Evolutionary conservation across 2,797 vertebrate species (phyloP), one percentile per base, ranked within the genome.

Genomic region (Cyclopterus lumpus): DNA sequence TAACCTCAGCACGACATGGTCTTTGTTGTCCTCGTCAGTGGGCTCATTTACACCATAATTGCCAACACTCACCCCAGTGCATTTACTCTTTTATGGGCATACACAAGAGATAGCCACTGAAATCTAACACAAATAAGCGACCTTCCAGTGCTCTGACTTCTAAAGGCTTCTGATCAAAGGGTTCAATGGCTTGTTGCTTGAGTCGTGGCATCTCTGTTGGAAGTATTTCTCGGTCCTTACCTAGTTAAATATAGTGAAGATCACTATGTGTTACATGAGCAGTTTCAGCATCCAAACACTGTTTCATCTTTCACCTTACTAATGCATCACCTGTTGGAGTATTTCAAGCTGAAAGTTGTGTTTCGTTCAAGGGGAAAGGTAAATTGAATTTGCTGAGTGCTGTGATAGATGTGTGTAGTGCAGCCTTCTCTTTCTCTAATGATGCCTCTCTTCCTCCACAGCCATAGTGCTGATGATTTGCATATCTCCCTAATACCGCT

Each of bases 91-190:
- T 92, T 79, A 86, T 86, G 81, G 79, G 67, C 70, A 66, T 79
- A 79, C 87, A 78, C 90, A 88, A 87, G 84, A 82, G 77, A 81
- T 59, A 38, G 75, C 76, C 71, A 72, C 73, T 71, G 76, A 78
- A 89, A 86, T 81, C 75, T 71, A 59, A 84, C 86, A 79, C 88
- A 88, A 92, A 87, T 82, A 83, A 75, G 65, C 6, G 10, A 81
- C 84, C 88, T 89, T 87, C 48, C 85, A 86, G 91, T 77, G 69
- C 78, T 85, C 67, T 79, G 82, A 86, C 81, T 89, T 91, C 83
- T 83, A 69, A 91, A 78, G 82, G 90, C 79, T 74, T 68, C 58
- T 82, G 91, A 92, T 91, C 89, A 89, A 82, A 90, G 86, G 84
- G 75, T 67, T 79, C 79, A 72, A 58, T 67, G 73, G 80, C 75